These are phyloP conservation scores for Acestrorhynchus altus DNA, from an alignment of 2,797 vertebrate species.

Conservation along the genomic window DNA sequence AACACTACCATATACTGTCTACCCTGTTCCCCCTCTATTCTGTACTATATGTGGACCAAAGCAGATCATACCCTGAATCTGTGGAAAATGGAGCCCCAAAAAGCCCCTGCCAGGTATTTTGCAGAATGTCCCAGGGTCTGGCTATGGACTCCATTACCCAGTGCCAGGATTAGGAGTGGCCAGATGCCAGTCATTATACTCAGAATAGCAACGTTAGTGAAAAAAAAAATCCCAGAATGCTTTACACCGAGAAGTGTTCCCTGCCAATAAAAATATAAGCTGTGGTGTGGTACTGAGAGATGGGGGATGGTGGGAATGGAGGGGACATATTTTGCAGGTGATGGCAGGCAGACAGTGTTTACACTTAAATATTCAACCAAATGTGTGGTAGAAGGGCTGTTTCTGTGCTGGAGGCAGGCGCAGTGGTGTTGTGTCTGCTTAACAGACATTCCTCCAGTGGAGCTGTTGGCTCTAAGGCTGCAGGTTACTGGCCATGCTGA, in stretches of 20 bases:
- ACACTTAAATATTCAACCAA: conserved; percentile 46
- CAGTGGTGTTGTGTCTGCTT: conserved; percentile 32
- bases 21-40: background rate
- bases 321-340: conserved; percentile 51
- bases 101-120: conserved; percentile 48
- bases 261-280: conserved; percentile 74
- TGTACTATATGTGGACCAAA: conserved; percentile 18
- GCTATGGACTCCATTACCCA: conserved; percentile 54
- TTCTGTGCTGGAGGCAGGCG: conserved; percentile 34
- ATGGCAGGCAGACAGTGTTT: conserved; percentile 55
- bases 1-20: no score
- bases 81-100: conserved; percentile 21
- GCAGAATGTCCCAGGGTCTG: conserved; percentile 67
- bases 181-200: conserved; percentile 76
- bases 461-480: conserved; percentile 12
- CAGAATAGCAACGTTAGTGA: conserved; percentile 76
- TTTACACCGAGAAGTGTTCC: conserved; percentile 66
- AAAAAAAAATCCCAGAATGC: conserved; percentile 77
- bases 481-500: background rate
- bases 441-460: conserved; percentile 27
- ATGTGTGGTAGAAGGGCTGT: conserved; percentile 23
- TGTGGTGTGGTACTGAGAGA: conserved; percentile 38
- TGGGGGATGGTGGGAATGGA: conserved; percentile 30
- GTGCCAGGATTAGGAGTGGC: conserved; percentile 69
- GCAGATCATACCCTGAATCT: conserved; percentile 37